Conservation (phyloP, 1,140 invertebrate genomes). For the Vollenhovia emeryi region DNA sequence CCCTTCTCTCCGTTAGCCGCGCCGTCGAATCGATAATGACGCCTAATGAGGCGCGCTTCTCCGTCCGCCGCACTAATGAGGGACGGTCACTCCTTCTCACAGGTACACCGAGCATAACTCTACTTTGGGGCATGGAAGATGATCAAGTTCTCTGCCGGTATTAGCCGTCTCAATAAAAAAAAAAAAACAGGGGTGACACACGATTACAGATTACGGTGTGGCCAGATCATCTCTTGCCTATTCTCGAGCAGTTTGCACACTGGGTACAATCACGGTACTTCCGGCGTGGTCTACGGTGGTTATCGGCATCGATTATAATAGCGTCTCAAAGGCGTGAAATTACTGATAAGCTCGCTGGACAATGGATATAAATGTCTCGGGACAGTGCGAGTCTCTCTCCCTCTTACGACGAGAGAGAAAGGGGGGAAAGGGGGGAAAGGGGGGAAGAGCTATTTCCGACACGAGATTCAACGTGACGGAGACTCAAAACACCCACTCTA, state of each 20-base stretch:
- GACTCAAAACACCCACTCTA: neutral
- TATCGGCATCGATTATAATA: conserved; percentile 52
- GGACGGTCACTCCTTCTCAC: conserved; percentile 24
- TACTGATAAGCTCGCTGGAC: conserved; percentile 38
- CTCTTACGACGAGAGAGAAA: neutral
- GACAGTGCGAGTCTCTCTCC: neutral
- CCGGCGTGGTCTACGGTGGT: conserved; percentile 50
- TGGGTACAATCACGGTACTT: conserved; percentile 42
- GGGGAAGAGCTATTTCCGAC: neutral
- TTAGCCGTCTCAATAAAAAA: conserved; percentile 57
- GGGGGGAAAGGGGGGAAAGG: neutral
- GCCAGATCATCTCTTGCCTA: conserved; percentile 50
- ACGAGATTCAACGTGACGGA: neutral
- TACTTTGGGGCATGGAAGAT: conserved; percentile 70
- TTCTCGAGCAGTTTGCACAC: conserved; percentile 54
- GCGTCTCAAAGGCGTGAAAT: conserved; percentile 51
- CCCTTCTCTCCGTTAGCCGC: no score
- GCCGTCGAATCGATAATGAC: conserved; percentile 10
- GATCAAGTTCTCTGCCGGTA: conserved; percentile 51
- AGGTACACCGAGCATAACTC: conserved; percentile 71
- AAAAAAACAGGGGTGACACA: conserved; percentile 52
- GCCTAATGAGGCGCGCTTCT: neutral
- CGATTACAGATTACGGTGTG: conserved; percentile 60
- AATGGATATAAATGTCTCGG: conserved; percentile 21
- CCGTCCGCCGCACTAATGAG: conserved; percentile 23